Percentiles rank a stretch among this genome's conserved stretches.
Conservation (phyloP, 2,888 invertebrate species). For the Oasisia sp. region DNA sequence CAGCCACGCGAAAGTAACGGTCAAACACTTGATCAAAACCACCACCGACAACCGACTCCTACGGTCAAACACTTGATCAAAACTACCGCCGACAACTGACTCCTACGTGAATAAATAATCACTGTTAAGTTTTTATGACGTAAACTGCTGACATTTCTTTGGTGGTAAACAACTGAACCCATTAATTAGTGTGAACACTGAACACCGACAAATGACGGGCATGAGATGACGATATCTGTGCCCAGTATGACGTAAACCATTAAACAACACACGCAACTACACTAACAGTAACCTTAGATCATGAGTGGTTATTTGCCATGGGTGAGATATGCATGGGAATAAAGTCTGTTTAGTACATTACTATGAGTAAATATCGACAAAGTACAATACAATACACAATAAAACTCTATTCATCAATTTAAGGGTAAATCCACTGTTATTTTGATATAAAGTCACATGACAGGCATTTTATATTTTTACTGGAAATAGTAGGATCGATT, state of each 20-base stretch:
- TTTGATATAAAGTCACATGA: too few species aligned
- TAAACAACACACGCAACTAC: not conserved
- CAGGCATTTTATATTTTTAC: too few species aligned
- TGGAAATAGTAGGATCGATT: too few species aligned
- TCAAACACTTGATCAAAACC: not conserved
- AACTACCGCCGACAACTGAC: not conserved
- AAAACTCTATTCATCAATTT: too few species aligned
- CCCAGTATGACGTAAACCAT: not conserved
- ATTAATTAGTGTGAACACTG: constrained; percentile 10
- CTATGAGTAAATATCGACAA: too few species aligned
- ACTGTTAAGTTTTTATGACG: not conserved
- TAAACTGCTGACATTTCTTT: not conserved
- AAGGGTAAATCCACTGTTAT: too few species aligned
- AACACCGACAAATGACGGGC: not conserved
- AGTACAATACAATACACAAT: too few species aligned
- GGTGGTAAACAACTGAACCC: not conserved
- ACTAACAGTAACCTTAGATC: not conserved
- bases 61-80: not conserved
- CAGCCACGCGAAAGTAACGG: not conserved
- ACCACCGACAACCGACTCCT: not conserved
- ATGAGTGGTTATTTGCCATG: not conserved
- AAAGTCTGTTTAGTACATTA: too few species aligned
- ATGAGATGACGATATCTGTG: not conserved
- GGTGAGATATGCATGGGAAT: not conserved
- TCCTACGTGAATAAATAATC: not conserved